Conservation (phyloP, 1,140 invertebrate genomes). For the Brachionus calyciflorus region DNA sequence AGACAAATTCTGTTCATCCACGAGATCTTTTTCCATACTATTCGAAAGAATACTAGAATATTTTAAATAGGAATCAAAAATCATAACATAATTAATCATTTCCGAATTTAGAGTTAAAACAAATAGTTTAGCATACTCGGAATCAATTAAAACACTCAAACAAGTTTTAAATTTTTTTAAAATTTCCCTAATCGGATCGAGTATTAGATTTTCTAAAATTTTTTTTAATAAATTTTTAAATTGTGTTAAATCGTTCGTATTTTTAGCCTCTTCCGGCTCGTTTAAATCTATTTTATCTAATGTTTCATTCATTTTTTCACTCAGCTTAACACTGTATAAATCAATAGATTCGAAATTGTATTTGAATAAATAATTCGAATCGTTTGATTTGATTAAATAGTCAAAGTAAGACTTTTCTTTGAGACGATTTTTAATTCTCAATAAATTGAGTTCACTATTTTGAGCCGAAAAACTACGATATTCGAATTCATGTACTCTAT, state of each 20-base stretch:
- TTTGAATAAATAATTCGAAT: neutral
- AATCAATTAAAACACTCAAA: neutral
- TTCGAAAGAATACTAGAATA: neutral
- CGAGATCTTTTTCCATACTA: neutral
- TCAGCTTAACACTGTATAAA: constrained; percentile 1
- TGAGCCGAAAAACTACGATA: neutral
- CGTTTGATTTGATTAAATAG: neutral
- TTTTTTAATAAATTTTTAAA: too few species aligned
- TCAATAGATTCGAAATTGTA: constrained; percentile 34
- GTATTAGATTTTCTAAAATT: too few species aligned
- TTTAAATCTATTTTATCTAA: neutral
- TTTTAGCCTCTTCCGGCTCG: neutral
- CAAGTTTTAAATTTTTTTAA: neutral
- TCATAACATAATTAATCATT: neutral
- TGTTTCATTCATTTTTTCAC: neutral
- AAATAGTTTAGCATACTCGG: neutral
- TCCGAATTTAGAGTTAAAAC: neutral
- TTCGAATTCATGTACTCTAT: neutral
- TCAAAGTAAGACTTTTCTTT: constrained; percentile 4
- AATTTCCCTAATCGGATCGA: too few species aligned
- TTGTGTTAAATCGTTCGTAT: too few species aligned
- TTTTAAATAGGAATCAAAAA: constrained; percentile 13
- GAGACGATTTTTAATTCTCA: constrained; percentile 14
- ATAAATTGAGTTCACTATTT: neutral
- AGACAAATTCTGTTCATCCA: neutral